Evolutionary conservation across 2,888 invertebrate genomes (phyloP).

Genomic region (Teleogryllus oceanicus): DNA sequence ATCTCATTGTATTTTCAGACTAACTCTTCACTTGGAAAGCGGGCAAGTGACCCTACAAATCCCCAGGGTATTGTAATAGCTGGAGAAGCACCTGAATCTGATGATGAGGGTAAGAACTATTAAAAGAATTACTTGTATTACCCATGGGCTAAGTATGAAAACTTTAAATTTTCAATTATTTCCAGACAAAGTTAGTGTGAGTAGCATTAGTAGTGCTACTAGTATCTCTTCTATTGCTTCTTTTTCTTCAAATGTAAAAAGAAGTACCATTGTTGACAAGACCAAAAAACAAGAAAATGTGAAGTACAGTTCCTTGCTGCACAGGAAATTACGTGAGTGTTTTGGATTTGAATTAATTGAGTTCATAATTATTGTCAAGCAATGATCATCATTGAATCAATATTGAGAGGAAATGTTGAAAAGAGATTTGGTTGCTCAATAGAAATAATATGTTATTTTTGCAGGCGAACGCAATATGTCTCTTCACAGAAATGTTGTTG

Average conservation of each 20-base stretch:
- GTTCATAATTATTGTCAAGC: neutral
- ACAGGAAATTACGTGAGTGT: constrained; percentile 37
- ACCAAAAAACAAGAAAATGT: constrained; percentile 32
- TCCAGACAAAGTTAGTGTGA: constrained; percentile 27
- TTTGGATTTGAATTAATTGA: no score
- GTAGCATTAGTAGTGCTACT: constrained; percentile 36
- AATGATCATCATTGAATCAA: neutral
- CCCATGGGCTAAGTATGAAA: neutral
- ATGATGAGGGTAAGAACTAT: constrained; percentile 37
- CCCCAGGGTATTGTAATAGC: constrained; percentile 36
- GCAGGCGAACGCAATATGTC: constrained; percentile 38
- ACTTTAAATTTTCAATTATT: neutral
- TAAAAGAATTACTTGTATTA: neutral
- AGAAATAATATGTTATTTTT: neutral
- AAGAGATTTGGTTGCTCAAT: neutral
- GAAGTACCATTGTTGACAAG: constrained; percentile 4
- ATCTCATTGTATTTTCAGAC: neutral
- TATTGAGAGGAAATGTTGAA: neutral
- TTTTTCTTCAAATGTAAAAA: constrained; percentile 27
- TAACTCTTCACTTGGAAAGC: constrained; percentile 12
- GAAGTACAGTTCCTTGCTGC: constrained; percentile 37
- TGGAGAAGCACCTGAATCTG: constrained; percentile 39
- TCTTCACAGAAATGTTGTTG: constrained; percentile 35
- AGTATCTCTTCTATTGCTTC: constrained; percentile 35
- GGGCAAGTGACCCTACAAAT: neutral